A percentile compares a stretch with the other conserved stretches of the same genome.
phyloP scores from a whole-genome alignment of 2,797 vertebrate species.

The Eptatretus atami region DNA sequence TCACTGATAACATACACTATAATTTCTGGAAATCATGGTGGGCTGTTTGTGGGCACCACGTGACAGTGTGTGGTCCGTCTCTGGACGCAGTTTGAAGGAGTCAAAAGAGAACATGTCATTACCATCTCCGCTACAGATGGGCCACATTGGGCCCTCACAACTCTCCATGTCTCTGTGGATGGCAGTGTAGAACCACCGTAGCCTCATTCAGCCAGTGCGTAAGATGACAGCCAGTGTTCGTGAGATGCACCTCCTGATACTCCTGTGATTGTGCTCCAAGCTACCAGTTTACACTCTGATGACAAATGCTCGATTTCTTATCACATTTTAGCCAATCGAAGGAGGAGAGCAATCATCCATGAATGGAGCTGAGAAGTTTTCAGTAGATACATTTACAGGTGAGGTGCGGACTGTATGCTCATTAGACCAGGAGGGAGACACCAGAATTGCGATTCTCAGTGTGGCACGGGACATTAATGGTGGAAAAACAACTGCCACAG shows the following conservation, averaged over 20 bases:
- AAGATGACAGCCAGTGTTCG: conserved; percentile 37
- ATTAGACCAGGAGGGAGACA: conserved; percentile 63
- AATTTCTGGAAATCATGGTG: conserved; percentile 47
- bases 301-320: conserved; percentile 45
- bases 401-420: conserved; percentile 35
- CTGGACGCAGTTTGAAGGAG: conserved; percentile 19
- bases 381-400: conserved; percentile 36
- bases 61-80: conserved; percentile 39
- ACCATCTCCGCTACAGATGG: conserved; percentile 48
- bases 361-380: conserved; percentile 24
- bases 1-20: conserved; percentile 27
- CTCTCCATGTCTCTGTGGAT: conserved; percentile 48
- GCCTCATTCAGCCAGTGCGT: conserved; percentile 45
- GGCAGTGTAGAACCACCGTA: conserved; percentile 70
- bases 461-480: conserved; percentile 50
- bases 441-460: conserved; percentile 50
- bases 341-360: conserved; percentile 11
- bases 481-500: conserved; percentile 54
- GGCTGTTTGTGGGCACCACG: conserved; percentile 42
- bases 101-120: conserved; percentile 19
- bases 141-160: conserved; percentile 20
- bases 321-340: conserved; percentile 23
- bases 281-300: conserved; percentile 43
- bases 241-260: conserved; percentile 57
- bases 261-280: conserved; percentile 45